phyloP scores from a whole-genome alignment of 2,113 vertebrate genomes.

The Rhegmatorhina hoffmannsi region DNA sequence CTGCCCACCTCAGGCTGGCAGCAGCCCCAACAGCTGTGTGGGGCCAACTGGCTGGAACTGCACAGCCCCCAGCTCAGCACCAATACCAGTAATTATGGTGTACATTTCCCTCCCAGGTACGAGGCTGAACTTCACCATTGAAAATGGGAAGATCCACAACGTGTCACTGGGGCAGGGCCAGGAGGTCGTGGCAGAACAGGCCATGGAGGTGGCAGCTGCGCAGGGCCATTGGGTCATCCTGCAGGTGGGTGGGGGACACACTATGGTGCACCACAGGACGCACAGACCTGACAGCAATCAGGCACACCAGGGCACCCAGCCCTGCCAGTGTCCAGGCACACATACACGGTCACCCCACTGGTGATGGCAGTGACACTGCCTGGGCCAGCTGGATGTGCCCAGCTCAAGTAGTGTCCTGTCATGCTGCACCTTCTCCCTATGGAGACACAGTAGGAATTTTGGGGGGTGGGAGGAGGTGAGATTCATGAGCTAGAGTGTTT shows the following conservation, averaged over 20 bases:
- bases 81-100: rapidly evolving
- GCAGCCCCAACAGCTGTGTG: rapidly evolving
- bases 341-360: rapidly evolving
- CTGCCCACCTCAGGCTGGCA: too few species aligned
- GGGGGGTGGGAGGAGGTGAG: not conserved
- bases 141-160: conserved; percentile 77
- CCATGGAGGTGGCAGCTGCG: conserved; percentile 67
- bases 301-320: not conserved
- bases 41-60: rapidly evolving
- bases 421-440: not conserved
- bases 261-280: rapidly evolving
- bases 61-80: not conserved
- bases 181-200: conserved; percentile 71
- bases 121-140: conserved; percentile 76
- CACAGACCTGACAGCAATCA: rapidly evolving
- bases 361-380: not conserved
- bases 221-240: conserved; percentile 82
- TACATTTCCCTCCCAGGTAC: conserved; percentile 42
- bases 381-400: not conserved
- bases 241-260: conserved; percentile 57
- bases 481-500: not conserved
- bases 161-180: conserved; percentile 81
- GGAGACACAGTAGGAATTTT: not conserved
- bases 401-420: rapidly evolving
- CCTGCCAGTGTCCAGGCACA: not conserved